phyloP scores from a whole-genome alignment of 2,113 vertebrate species.

The Morphnarchus princeps region DNA sequence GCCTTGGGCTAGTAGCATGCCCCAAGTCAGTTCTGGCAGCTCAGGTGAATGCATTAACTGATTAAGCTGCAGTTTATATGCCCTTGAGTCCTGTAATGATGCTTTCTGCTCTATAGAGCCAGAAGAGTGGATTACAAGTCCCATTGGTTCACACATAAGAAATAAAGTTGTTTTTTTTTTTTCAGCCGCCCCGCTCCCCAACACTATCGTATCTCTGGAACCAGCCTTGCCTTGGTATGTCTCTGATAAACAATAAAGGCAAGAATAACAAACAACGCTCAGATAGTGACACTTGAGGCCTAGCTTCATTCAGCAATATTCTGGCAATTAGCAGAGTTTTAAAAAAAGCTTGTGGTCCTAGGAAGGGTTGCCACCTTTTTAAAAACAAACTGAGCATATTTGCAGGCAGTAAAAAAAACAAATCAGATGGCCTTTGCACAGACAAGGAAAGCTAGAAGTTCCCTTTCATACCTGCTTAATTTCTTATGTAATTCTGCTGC shows the following conservation, averaged over 20 bases:
- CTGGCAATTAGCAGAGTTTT: not conserved
- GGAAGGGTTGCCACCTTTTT: not conserved
- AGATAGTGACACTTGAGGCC: not conserved
- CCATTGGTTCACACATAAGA: not conserved
- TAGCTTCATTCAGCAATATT: too few species aligned
- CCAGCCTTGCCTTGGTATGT: not conserved
- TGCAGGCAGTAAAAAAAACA: not conserved
- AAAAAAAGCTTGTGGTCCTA: not conserved
- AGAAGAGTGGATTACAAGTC: not conserved
- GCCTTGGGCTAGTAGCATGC: not conserved
- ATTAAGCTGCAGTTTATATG: not conserved
- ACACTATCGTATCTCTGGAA: not conserved
- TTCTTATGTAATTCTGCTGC: not conserved
- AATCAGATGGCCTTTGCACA: not conserved
- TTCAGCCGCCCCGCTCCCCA: not conserved
- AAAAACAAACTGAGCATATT: too few species aligned
- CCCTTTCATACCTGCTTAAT: too few species aligned
- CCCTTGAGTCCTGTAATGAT: not conserved
- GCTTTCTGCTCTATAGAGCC: not conserved
- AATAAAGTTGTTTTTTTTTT: rapidly evolving
- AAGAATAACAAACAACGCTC: not conserved
- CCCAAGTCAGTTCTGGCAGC: not conserved
- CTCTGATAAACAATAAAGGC: too few species aligned
- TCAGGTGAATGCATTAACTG: not conserved
- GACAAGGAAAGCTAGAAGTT: not conserved